Evolutionary conservation across 2,888 invertebrate species (phyloP).

Genomic region (Synanthedon tipuliformis): DNA sequence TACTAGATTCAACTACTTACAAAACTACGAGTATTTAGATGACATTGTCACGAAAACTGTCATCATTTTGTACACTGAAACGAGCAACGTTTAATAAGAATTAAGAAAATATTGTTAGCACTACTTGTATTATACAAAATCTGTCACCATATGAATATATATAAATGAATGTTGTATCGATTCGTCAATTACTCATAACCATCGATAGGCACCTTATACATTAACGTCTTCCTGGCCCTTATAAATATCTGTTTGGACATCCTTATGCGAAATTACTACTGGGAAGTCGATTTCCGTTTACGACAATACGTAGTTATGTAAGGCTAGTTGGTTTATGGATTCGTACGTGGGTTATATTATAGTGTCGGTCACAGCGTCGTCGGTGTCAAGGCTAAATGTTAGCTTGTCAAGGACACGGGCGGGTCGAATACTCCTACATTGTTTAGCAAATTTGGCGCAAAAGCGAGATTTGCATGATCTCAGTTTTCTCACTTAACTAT

Average conservation of each 20-base stretch:
- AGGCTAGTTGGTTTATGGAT: background rate
- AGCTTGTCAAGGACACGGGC: constrained; percentile 1
- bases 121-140: too few species aligned
- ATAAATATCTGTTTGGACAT: background rate
- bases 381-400: constrained; percentile 4
- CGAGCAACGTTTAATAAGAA: too few species aligned
- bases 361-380: background rate
- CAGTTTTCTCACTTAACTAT: too few species aligned
- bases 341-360: constrained; percentile 1
- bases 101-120: too few species aligned
- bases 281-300: constrained; percentile 12
- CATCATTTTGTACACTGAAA: too few species aligned
- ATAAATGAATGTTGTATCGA: too few species aligned
- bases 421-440: background rate
- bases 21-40: too few species aligned
- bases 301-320: constrained; percentile 1
- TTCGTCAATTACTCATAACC: too few species aligned
- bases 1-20: too few species aligned
- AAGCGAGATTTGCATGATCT: background rate
- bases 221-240: background rate
- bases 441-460: background rate
- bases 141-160: too few species aligned
- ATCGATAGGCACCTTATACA: background rate
- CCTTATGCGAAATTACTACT: background rate
- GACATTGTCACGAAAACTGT: too few species aligned